Evolutionary conservation across 2,888 invertebrate species (phyloP).

Genomic region (Andrena trimmerana): DNA sequence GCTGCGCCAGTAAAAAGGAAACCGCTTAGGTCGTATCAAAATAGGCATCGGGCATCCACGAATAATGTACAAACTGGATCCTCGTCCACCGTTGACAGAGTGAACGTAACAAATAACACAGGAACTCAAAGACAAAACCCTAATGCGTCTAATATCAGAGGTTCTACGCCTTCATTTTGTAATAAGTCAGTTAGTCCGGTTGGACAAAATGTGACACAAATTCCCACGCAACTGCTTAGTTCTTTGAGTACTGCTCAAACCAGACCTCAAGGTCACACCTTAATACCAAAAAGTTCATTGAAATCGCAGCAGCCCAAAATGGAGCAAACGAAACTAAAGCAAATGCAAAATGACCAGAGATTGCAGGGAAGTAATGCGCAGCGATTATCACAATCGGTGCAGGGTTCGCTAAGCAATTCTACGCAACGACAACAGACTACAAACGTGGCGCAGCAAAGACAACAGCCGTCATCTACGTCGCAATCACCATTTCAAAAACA

Average conservation of each 20-base stretch:
- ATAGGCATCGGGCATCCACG: slow-evolving; percentile 63
- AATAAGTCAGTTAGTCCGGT: slow-evolving; percentile 61
- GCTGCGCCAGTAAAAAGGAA: slow-evolving; percentile 66
- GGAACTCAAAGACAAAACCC: slow-evolving; percentile 67
- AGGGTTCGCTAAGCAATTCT: slow-evolving; percentile 44
- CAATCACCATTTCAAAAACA: slow-evolving; percentile 70
- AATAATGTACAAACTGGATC: slow-evolving; percentile 53
- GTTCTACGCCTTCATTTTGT: slow-evolving; percentile 57
- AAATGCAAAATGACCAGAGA: slow-evolving; percentile 57
- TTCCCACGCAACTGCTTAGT: slow-evolving; percentile 62
- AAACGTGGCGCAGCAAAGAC: slow-evolving; percentile 78
- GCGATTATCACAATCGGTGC: slow-evolving; percentile 40
- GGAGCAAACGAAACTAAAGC: slow-evolving; percentile 78
- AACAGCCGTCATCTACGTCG: slow-evolving; percentile 81
- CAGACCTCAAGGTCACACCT: slow-evolving; percentile 51
- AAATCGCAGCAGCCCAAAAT: slow-evolving; percentile 70
- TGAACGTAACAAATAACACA: slow-evolving; percentile 53
- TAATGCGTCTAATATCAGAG: slow-evolving; percentile 63
- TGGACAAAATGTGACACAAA: slow-evolving; percentile 70
- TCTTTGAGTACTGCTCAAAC: slow-evolving; percentile 51
- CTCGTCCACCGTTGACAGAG: slow-evolving; percentile 46
- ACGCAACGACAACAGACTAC: slow-evolving; percentile 55
- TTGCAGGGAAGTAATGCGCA: slow-evolving; percentile 51
- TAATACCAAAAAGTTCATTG: slow-evolving; percentile 62
- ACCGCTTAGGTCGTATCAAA: slow-evolving; percentile 62